Evolutionary conservation across 2,113 vertebrate genomes (phyloP).

Genomic region (Heliornis fulica): DNA sequence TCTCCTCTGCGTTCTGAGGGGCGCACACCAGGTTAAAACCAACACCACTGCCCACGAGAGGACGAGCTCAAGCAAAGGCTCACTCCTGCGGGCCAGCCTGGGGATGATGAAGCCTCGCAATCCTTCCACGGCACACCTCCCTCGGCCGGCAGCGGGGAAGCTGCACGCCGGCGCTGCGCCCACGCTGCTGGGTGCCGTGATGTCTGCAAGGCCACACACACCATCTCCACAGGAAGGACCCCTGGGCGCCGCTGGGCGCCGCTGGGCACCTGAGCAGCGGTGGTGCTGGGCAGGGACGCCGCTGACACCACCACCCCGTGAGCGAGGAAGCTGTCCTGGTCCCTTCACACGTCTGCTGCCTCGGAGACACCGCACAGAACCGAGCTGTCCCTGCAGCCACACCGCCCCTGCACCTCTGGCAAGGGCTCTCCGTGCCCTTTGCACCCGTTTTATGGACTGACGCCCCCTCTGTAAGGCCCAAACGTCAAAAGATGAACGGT

Average conservation of each 20-base stretch:
- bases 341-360: not conserved
- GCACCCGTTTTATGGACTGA: not conserved
- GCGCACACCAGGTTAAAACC: not conserved
- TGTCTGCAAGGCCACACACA: not conserved
- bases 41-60: not conserved
- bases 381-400: not conserved
- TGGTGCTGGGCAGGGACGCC: not conserved
- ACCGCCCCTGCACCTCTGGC: not conserved
- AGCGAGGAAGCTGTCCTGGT: not conserved
- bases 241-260: not conserved
- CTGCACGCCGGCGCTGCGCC: not conserved
- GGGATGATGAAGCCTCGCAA: not conserved
- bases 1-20: not conserved
- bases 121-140: not conserved
- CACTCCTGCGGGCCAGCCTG: not conserved
- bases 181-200: not conserved
- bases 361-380: not conserved
- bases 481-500: not conserved
- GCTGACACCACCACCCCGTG: not conserved
- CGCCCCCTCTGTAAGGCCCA: not conserved
- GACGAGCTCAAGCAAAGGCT: not conserved
- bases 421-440: not conserved
- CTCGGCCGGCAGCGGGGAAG: not conserved
- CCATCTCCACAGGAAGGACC: not conserved
- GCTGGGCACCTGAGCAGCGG: not conserved